Conservation (phyloP, 2,113 vertebrate species). For the Rhynchopsitta pachyrhyncha region DNA sequence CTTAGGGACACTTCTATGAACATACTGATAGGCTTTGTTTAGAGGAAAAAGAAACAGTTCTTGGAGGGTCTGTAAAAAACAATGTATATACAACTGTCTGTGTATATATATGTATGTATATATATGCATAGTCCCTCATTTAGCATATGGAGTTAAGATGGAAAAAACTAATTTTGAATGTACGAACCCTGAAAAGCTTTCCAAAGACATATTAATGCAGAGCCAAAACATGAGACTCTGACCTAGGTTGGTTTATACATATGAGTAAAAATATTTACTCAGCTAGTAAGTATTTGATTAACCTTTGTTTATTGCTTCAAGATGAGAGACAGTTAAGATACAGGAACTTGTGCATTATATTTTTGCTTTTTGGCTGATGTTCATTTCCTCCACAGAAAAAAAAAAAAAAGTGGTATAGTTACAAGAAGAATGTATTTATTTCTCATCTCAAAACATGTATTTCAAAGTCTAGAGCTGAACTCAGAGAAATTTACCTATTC, state of each 20-base stretch:
- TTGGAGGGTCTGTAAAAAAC: not conserved
- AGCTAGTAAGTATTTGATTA: conserved; percentile 61
- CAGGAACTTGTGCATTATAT: conserved; percentile 26
- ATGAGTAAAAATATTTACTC: conserved; percentile 50
- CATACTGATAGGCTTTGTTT: conserved; percentile 10
- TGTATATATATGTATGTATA: not conserved
- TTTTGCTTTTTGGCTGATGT: conserved; percentile 46
- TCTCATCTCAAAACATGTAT: conserved; percentile 2
- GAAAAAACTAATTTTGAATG: conserved; percentile 27
- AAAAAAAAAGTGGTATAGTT: not conserved
- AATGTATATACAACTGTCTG: not conserved
- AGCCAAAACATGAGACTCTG: conserved; percentile 28
- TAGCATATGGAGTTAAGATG: conserved; percentile 30
- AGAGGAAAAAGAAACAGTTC: conserved; percentile 29
- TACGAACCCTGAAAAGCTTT: conserved; percentile 14
- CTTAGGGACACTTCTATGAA: not conserved
- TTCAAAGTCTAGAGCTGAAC: not conserved
- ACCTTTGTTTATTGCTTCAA: conserved; percentile 63
- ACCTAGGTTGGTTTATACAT: conserved; percentile 32
- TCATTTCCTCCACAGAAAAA: conserved; percentile 28
- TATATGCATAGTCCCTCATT: not conserved
- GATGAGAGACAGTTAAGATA: conserved; percentile 56
- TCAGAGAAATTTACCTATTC: not conserved
- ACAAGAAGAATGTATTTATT: not conserved
- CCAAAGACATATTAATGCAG: not conserved